Evolutionary conservation across 2,113 vertebrate genomes (phyloP), one percentile per base, ranked within the genome.

Genomic region (Toxostoma redivivum): DNA sequence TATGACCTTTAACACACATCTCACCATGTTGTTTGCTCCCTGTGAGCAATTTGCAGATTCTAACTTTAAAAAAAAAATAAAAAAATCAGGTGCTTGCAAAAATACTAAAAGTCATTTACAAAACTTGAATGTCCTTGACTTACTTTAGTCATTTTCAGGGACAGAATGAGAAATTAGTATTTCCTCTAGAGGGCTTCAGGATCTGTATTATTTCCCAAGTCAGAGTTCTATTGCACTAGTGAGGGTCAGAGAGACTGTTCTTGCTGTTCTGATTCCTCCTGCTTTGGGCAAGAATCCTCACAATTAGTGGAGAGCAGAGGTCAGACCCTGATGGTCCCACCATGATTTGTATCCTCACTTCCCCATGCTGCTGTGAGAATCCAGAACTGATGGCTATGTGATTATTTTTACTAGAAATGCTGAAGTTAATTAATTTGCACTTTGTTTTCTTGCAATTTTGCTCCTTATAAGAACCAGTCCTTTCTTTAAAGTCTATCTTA

Each of bases 121-220:
- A 54, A 83, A 86, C 44, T 12, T 58, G 19, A 60, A 54, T 2
- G 65, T 18, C 93, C 87, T 96, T 96, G 95, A 87, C 81, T 93
- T 80, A 92, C 81, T 92, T 82, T 15, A 92, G 67, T 50, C 8
- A 70, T 86, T 90, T 90, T 22, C 83, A 90, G 80, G 62, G 88
- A 83, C 64, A 80, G 67, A 42, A 86, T 80, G 86, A 96, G 69
- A 96, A 91, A 94, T 88, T 40, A 81, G 33, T 66, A 51, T 91
- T 96, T 92, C 93, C 92, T 96, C 78, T 95, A 94, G 92, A 95
- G 93, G 90, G 95, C 93, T 97, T 89, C 95, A 85, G 84, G 84
- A 61, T 85, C 87, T 95, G 7, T 31, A 42, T 38, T 66, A 89
- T 76, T 92, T n/a, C 77, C 74, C 51, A 71, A 91, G 77, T 38